phyloP scores from a whole-genome alignment of 1,140 invertebrate genomes.

The Drosophila elegans region DNA sequence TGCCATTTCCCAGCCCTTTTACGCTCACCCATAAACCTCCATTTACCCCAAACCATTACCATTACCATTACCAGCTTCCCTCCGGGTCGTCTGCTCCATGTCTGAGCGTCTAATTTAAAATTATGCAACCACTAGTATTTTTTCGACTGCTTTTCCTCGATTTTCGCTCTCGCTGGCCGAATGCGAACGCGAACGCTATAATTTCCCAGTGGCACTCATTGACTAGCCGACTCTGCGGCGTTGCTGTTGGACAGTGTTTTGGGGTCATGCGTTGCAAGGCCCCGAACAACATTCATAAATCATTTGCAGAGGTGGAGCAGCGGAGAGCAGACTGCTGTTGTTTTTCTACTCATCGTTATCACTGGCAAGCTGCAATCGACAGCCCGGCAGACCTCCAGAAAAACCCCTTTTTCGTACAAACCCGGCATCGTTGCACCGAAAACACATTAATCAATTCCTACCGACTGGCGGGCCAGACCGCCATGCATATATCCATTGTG shows the following conservation, averaged over 20 bases:
- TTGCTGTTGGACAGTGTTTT: conserved; percentile 63
- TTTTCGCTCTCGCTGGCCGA: conserved; percentile 22
- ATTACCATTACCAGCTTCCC: not conserved
- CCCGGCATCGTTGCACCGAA: conserved; percentile 41
- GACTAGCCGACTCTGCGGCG: conserved; percentile 56
- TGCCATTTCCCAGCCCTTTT: not conserved
- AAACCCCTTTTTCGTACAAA: not conserved
- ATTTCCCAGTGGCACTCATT: conserved; percentile 72
- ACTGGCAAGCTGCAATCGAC: conserved; percentile 78
- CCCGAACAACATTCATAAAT: conserved; percentile 79
- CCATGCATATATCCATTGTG: conserved; percentile 74
- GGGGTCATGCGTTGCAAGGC: conserved; percentile 78
- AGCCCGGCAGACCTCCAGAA: conserved; percentile 11
- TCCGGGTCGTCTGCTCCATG: conserved; percentile 62
- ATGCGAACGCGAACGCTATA: conserved; percentile 18
- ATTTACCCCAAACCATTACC: not conserved
- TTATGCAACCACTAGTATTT: conserved; percentile 64
- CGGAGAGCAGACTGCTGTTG: conserved; percentile 20
- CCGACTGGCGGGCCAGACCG: conserved; percentile 46
- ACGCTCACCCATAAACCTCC: conserved; percentile 1
- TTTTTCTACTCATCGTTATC: conserved; percentile 78
- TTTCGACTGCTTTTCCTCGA: conserved; percentile 12
- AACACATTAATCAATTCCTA: conserved; percentile 79
- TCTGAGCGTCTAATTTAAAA: conserved; percentile 79
- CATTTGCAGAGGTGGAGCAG: conserved; percentile 54